Evolutionary conservation across 2,888 invertebrate genomes (phyloP).

Genomic region (Drosophila monieri): DNA sequence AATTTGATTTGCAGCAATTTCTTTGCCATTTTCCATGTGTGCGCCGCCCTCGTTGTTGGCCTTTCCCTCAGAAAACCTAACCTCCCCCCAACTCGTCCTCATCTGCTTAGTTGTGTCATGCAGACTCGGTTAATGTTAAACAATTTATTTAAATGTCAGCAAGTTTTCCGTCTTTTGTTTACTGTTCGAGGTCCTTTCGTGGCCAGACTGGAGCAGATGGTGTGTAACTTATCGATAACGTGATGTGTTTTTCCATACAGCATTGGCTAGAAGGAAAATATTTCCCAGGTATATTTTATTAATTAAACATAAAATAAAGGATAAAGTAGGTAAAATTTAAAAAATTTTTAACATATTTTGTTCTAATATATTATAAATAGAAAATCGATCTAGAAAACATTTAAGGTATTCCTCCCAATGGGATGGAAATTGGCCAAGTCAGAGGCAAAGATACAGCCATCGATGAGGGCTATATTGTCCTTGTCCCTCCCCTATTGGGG

Average conservation of each 20-base stretch:
- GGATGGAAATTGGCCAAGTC: too few relatives aligned
- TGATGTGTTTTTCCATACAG: conserved; percentile 13
- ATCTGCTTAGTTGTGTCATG: conserved; percentile 67
- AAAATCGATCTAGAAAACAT: too few relatives aligned
- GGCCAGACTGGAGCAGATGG: conserved; percentile 27
- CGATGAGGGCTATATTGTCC: too few relatives aligned
- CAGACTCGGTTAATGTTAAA: conserved; percentile 61
- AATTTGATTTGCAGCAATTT: conserved; percentile 80
- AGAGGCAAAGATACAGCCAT: too few relatives aligned
- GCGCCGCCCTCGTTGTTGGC: conserved; percentile 45
- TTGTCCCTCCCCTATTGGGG: too few relatives aligned
- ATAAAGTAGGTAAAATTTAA: too few relatives aligned
- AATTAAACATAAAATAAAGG: neutral
- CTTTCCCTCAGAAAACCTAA: neutral
- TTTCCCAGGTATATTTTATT: neutral
- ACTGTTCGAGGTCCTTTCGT: conserved; percentile 22
- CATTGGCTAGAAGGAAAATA: neutral
- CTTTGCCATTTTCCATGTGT: conserved; percentile 75
- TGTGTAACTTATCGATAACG: conserved; percentile 35
- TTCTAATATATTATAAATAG: too few relatives aligned
- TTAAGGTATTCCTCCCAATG: too few relatives aligned
- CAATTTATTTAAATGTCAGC: conserved; percentile 80
- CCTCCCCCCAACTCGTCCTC: conserved; percentile 22
- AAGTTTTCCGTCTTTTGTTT: conserved; percentile 44
- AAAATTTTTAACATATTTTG: too few relatives aligned